Evolutionary conservation across 2,888 invertebrate species (phyloP), one percentile per base, ranked within the genome.

Genomic region (Andrena minutula): DNA sequence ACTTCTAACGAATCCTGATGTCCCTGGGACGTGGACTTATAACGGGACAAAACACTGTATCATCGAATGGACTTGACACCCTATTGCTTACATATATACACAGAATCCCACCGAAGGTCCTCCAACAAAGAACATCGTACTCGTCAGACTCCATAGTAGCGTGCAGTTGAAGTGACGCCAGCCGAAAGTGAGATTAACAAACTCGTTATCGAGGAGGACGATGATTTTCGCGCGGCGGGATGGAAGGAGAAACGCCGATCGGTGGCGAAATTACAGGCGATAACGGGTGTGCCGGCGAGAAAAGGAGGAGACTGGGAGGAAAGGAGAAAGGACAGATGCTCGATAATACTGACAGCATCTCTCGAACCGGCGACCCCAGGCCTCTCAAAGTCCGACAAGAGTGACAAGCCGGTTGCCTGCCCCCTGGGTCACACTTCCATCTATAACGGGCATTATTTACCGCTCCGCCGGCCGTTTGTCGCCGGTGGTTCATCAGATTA

Each of bases 371-470:
- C 89, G 92, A 93, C 92, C 93, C 89, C 92, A 79, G 1, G 88
- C 82, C 86, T 91, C 87, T 92, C 93, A 92, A 93, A 93, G 93
- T 93, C 93, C 92, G 91, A 83, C 86, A 87, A 85, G 53, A 16
- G 16, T 41, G 41, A 16, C 41, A 16, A 41, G 41, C 41, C 41
- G 16, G 5, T 64, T 65, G 51, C 69, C 78, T 53, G 87, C 87
- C 77, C 84, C 79, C 61, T 47, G 81, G 89, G 89, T 89, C 89
- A 89, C 30, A 63, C 77, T 75, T 73, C 68, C 82, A 83, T 85
- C 82, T 79, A 76, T 78, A 86, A 77, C 32, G 60, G 72, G 51
- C 49, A 84, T 87, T 87, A 84, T 88, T 89, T 89, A 84, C 86
- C 73, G 72, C 58, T 26, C 53, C 60, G 65, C 83, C 28, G 63